phyloP scores from a whole-genome alignment of 1,140 invertebrate species.

The Pachyrhynchus sulphureomaculatus region DNA sequence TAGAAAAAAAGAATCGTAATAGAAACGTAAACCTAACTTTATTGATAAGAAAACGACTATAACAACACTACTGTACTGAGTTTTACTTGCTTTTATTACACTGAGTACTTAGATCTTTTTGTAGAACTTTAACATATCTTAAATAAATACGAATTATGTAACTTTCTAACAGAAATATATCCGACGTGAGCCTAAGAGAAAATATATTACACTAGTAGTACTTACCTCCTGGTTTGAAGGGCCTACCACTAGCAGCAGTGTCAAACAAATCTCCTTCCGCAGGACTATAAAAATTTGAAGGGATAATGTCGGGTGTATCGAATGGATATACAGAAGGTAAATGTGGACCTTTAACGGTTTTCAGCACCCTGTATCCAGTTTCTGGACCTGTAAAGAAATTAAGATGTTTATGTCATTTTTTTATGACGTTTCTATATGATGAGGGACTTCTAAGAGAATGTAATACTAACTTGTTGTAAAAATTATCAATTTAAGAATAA shows the following conservation, averaged over 20 bases:
- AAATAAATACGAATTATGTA: too few relatives aligned
- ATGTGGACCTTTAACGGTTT: conserved; percentile 61
- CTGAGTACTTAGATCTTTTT: too few relatives aligned
- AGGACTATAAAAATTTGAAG: conserved; percentile 51
- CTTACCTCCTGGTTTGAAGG: conserved; percentile 35
- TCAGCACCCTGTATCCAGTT: conserved; percentile 71
- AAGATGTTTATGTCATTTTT: background rate
- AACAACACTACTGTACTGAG: too few relatives aligned
- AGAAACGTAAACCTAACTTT: background rate
- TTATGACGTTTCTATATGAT: background rate
- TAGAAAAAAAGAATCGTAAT: background rate
- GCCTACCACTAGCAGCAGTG: conserved; percentile 57
- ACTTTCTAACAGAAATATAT: too few relatives aligned
- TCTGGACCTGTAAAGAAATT: conserved; percentile 52
- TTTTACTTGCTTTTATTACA: too few relatives aligned
- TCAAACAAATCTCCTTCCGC: conserved; percentile 45
- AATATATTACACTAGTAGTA: too few relatives aligned
- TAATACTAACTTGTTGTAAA: too few relatives aligned
- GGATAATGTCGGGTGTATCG: conserved; percentile 47
- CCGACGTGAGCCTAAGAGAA: too few relatives aligned
- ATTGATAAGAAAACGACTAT: too few relatives aligned
- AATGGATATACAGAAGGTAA: conserved; percentile 56
- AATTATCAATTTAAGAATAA: too few relatives aligned
- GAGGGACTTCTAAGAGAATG: too few relatives aligned
- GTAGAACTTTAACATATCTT: too few relatives aligned